These are phyloP conservation scores for Tethya wilhelma DNA, from an alignment of 37 sponge, comb jelly and placozoan species.

Conservation along the genomic window DNA sequence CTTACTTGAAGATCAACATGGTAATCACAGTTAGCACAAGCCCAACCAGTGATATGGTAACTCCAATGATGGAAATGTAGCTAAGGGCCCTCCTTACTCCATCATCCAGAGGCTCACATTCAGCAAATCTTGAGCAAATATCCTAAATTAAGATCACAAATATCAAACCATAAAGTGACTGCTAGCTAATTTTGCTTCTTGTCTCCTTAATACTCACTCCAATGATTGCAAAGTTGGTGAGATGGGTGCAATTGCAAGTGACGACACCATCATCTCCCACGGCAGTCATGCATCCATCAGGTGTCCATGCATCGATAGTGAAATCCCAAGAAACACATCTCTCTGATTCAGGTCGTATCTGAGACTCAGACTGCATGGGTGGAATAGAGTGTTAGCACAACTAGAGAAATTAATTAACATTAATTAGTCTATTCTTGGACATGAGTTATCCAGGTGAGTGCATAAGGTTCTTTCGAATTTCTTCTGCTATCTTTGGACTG, in stretches of 20 bases:
- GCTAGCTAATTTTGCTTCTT: too few species aligned
- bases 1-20: conserved; percentile 43
- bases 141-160: background rate
- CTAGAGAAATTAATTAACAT: background rate
- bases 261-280: background rate
- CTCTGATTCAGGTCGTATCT: too few species aligned
- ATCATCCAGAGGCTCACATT: background rate
- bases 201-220: too few species aligned
- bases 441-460: too few species aligned
- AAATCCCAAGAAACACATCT: too few species aligned
- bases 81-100: conserved; percentile 1
- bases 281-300: conserved; percentile 30
- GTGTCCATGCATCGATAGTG: too few species aligned
- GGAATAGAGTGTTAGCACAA: too few species aligned
- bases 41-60: conserved; percentile 26
- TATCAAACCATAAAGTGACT: too few species aligned
- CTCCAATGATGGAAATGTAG: conserved; percentile 43
- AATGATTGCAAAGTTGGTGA: conserved; percentile 63
- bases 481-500: too few species aligned
- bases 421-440: too few species aligned
- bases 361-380: too few species aligned
- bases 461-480: too few species aligned
- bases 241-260: conserved; percentile 34
- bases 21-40: conserved; percentile 40
- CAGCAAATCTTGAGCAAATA: conserved; percentile 9